Conservation (phyloP, 2,888 invertebrate genomes). For the Xanthorhoe designata region DNA sequence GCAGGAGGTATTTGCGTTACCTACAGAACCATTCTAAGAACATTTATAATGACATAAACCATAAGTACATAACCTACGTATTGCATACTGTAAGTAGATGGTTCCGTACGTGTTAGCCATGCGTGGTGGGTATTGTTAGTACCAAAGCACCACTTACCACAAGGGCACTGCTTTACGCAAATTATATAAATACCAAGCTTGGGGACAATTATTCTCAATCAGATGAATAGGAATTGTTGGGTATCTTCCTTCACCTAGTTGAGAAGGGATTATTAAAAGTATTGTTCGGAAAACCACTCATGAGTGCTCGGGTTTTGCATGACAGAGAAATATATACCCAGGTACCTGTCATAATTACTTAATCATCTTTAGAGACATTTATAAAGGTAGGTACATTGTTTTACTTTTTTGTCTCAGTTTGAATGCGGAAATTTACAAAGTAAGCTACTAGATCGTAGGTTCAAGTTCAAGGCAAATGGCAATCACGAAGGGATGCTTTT, state of each 20-base stretch:
- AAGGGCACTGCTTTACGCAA: slow-evolving; percentile 71
- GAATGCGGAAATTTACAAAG: no score
- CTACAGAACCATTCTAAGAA: slow-evolving; percentile 8
- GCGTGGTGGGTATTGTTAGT: slow-evolving; percentile 13
- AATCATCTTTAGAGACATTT: not conserved
- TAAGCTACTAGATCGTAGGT: no score
- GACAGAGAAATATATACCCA: not conserved
- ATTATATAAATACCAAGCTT: slow-evolving; percentile 69
- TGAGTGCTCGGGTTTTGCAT: not conserved
- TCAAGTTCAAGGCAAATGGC: no score
- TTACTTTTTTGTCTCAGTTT: no score
- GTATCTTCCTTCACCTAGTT: slow-evolving; percentile 57
- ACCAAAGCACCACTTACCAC: slow-evolving; percentile 40
- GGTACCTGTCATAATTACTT: not conserved
- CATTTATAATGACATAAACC: not conserved
- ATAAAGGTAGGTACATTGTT: no score
- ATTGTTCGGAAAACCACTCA: slow-evolving; percentile 25
- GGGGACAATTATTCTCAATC: slow-evolving; percentile 62
- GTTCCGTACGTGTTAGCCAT: slow-evolving; percentile 16
- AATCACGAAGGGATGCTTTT: no score
- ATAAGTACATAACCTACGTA: no score
- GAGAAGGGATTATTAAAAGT: slow-evolving; percentile 36
- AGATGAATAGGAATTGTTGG: slow-evolving; percentile 62
- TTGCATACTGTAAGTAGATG: not conserved
- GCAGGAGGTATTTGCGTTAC: not conserved